Conservation (phyloP, 1,140 invertebrate species). For the Cotesia typhae region DNA sequence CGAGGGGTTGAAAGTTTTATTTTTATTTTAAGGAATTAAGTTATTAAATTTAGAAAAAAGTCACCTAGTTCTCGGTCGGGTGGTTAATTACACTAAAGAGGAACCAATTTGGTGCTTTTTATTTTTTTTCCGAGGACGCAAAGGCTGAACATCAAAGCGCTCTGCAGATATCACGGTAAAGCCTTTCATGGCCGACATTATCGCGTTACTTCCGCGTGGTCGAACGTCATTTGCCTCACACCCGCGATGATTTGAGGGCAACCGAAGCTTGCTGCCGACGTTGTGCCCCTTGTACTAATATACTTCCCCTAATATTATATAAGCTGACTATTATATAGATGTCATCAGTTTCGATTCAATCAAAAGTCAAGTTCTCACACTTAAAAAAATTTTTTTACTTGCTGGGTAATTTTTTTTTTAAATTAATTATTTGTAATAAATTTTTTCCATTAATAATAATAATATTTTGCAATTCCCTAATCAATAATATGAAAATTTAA, state of each 20-base stretch:
- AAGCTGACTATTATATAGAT: neutral
- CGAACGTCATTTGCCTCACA: slow-evolving; percentile 58
- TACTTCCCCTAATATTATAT: slow-evolving; percentile 13
- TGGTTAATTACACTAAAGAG: slow-evolving; percentile 1
- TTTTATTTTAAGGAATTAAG: slow-evolving; percentile 17
- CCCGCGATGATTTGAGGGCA: slow-evolving; percentile 61
- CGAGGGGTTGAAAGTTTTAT: no score
- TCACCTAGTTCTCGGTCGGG: neutral
- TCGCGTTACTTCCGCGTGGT: slow-evolving; percentile 59
- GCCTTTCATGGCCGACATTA: slow-evolving; percentile 58
- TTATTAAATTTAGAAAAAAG: slow-evolving; percentile 15
- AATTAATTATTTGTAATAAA: no score
- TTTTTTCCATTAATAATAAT: no score
- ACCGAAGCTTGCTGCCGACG: slow-evolving; percentile 47
- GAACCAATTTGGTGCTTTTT: neutral
- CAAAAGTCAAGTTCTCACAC: no score
- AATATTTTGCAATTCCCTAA: no score
- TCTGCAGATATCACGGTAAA: slow-evolving; percentile 48
- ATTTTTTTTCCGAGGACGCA: slow-evolving; percentile 28
- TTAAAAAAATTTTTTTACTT: no score
- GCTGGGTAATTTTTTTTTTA: no score
- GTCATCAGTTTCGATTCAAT: neutral
- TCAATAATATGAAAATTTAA: no score
- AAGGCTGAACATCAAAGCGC: slow-evolving; percentile 56
- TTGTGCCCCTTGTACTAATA: neutral